Evolutionary conservation across 2,797 vertebrate genomes (phyloP).

Genomic region (Eleutherodactylus coqui): DNA sequence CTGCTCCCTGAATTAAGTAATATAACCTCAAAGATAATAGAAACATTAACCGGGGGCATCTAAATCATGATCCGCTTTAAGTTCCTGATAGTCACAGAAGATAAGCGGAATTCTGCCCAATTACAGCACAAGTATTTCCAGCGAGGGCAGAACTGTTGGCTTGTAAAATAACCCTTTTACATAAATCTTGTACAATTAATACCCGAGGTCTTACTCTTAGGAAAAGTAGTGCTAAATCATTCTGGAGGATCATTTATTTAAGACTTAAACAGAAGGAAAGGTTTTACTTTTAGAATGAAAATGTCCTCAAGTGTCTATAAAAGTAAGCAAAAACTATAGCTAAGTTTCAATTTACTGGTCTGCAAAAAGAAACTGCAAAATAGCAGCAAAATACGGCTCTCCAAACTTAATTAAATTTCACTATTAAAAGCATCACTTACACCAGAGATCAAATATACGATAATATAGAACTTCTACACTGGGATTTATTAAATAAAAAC

Average conservation of each 20-base stretch:
- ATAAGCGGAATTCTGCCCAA: background rate
- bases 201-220: background rate
- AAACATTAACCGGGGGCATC: background rate
- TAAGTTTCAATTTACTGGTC: background rate
- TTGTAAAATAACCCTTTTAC: background rate
- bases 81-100: background rate
- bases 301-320: background rate
- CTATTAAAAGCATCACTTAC: too few species aligned
- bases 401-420: too few species aligned
- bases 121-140: background rate
- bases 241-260: background rate
- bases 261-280: background rate
- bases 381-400: too few species aligned
- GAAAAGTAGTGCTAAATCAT: background rate
- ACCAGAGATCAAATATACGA: too few species aligned
- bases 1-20: background rate
- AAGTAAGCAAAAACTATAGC: background rate
- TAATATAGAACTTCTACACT: too few species aligned
- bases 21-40: conserved; percentile 1
- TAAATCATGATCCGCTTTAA: background rate
- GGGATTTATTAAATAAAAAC: too few species aligned
- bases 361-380: background rate
- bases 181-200: conserved; percentile 8
- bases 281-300: background rate
- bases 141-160: background rate